Evolutionary conservation across 2,113 vertebrate genomes (phyloP).

Genomic region (Saccopteryx leptura): DNA sequence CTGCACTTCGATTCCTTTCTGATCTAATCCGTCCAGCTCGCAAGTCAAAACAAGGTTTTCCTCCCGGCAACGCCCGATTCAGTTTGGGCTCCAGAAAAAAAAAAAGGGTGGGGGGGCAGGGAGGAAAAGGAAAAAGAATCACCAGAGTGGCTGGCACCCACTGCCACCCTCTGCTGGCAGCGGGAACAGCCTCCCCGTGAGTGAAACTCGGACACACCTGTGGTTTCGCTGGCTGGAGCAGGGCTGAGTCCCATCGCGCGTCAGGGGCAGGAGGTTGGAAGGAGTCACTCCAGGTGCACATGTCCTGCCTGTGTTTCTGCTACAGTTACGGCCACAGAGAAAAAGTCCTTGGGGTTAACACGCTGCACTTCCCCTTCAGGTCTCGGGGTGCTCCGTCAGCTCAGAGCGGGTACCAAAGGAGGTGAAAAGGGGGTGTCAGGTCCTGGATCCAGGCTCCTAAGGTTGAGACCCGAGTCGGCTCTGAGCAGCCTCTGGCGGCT

Average conservation of each 20-base stretch:
- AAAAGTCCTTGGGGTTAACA: background rate
- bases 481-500: background rate
- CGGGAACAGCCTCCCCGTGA: background rate
- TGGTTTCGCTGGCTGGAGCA: background rate
- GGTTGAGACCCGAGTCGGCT: background rate
- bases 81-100: background rate
- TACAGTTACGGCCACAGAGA: background rate
- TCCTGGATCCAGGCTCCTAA: background rate
- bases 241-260: no score
- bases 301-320: background rate
- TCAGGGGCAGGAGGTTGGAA: background rate
- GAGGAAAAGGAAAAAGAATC: background rate
- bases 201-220: background rate
- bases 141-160: accelerated
- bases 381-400: background rate
- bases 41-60: slow-evolving; percentile 20
- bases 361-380: background rate
- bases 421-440: background rate
- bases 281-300: background rate
- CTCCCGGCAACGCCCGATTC: background rate
- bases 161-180: background rate
- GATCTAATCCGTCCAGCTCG: background rate
- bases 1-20: background rate
- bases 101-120: accelerated
- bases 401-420: background rate